phyloP scores from a whole-genome alignment of 2,113 vertebrate genomes.

The Caracal caracal region DNA sequence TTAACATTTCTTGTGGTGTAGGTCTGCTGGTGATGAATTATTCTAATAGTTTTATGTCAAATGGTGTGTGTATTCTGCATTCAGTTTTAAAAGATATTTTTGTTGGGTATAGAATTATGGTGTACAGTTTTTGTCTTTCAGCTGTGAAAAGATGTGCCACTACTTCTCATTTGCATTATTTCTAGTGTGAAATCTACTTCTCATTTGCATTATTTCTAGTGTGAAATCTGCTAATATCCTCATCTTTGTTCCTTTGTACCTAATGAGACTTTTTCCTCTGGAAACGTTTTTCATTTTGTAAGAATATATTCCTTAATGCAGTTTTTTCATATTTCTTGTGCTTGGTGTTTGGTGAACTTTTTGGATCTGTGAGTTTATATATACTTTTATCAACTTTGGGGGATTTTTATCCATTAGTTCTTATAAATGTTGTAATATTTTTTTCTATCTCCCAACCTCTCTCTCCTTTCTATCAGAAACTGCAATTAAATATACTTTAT shows the following conservation, averaged over 20 bases:
- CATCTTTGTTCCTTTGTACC: neutral
- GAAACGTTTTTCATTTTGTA: neutral
- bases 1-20: neutral
- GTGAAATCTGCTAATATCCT: neutral
- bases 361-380: neutral
- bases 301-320: neutral
- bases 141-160: neutral
- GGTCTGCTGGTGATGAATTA: neutral
- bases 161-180: neutral
- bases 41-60: neutral
- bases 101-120: neutral
- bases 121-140: neutral
- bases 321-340: neutral
- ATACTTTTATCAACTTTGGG: neutral
- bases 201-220: neutral
- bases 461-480: neutral
- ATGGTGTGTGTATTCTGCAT: neutral
- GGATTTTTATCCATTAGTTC: neutral
- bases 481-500: neutral
- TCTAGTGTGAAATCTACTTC: neutral
- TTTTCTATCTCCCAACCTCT: neutral
- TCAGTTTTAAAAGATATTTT: conserved; percentile 16
- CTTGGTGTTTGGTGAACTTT: neutral
- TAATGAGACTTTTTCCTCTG: neutral
- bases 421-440: neutral